These are phyloP conservation scores for Congeria kusceri DNA, from an alignment of 2,888 invertebrate species.

Conservation along the genomic window DNA sequence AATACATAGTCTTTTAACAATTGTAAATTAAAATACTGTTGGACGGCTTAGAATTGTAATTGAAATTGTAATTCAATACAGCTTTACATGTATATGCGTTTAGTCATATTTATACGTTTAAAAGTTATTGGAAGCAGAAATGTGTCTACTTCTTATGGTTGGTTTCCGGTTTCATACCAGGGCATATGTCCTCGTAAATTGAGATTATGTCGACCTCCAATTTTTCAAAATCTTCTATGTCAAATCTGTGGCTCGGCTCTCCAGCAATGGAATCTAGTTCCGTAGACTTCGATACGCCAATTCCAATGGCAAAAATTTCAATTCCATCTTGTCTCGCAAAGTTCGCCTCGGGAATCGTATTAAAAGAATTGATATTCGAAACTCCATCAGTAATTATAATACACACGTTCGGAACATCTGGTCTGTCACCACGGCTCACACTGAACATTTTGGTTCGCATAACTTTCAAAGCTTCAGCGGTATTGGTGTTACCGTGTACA, in stretches of 20 bases:
- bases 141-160: no score
- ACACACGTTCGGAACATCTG: slow-evolving; percentile 71
- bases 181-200: slow-evolving; percentile 47
- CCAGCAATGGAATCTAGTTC: slow-evolving; percentile 78
- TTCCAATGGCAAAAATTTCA: slow-evolving; percentile 74
- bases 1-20: no score
- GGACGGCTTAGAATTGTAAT: no score
- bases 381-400: slow-evolving; percentile 80
- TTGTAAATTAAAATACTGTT: no score
- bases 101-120: no score
- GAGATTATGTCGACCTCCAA: slow-evolving; percentile 61
- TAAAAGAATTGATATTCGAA: slow-evolving; percentile 75
- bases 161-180: slow-evolving; percentile 15
- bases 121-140: no score
- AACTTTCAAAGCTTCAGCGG: slow-evolving; percentile 73
- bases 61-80: no score
- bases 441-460: slow-evolving; percentile 72
- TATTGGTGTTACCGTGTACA: slow-evolving; percentile 76
- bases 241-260: slow-evolving; percentile 70
- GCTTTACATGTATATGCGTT: no score
- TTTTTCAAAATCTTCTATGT: slow-evolving; percentile 72
- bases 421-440: slow-evolving; percentile 71
- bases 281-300: slow-evolving; percentile 71
- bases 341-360: slow-evolving; percentile 74
- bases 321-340: slow-evolving; percentile 64